These are phyloP conservation scores for Nematolebias whitei DNA, from an alignment of 2,113 vertebrate species.

Conservation along the genomic window DNA sequence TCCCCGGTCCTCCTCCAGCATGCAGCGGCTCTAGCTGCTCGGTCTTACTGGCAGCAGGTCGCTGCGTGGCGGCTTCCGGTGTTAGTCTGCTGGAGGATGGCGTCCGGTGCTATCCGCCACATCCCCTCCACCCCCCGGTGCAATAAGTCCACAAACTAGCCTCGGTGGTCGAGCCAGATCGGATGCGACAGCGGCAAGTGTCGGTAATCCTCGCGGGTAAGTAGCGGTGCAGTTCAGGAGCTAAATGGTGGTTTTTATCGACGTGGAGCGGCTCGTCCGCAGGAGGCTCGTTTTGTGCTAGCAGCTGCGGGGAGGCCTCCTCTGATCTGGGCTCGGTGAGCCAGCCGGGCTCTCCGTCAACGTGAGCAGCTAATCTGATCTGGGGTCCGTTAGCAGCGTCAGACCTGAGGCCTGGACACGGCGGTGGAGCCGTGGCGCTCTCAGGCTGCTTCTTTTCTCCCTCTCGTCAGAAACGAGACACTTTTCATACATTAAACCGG, in stretches of 20 bases:
- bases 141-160: conserved; percentile 39
- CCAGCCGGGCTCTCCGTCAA: too few species aligned
- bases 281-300: conserved; percentile 30
- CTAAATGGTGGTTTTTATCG: not conserved
- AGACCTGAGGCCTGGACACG: conserved; percentile 41
- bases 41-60: conserved; percentile 22
- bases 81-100: conserved; percentile 74
- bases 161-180: conserved; percentile 24
- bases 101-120: conserved; percentile 64
- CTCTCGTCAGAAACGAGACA: too few species aligned
- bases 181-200: conserved; percentile 13
- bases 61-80: conserved; percentile 74
- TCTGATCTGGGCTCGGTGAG: conserved; percentile 32
- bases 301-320: conserved; percentile 64
- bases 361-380: too few species aligned
- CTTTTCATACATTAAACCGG: not conserved
- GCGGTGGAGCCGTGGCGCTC: not conserved
- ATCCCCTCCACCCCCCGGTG: conserved; percentile 64
- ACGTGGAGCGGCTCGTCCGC: conserved; percentile 17
- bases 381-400: conserved; percentile 35
- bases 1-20: not conserved
- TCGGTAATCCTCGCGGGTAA: conserved; percentile 24
- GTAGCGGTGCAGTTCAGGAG: not conserved
- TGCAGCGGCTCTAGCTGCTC: conserved; percentile 18
- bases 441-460: fast-evolving